Evolutionary conservation across 2,113 vertebrate genomes (phyloP).

Genomic region (Rhadina sibilatrix): DNA sequence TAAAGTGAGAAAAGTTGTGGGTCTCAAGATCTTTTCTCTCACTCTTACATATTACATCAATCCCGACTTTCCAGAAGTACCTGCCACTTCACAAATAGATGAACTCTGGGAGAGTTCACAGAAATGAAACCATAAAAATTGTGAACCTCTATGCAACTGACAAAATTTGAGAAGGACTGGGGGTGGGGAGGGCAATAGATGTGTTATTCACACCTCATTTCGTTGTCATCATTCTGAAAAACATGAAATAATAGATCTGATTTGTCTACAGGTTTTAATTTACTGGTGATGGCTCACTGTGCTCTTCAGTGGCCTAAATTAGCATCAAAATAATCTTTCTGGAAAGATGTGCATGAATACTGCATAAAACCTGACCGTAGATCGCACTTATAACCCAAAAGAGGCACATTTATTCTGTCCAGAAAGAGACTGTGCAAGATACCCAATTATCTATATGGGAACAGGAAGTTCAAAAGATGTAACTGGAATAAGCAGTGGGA

Average conservation of each 20-base stretch:
- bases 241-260: not conserved
- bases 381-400: not conserved
- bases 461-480: slow-evolving; percentile 17
- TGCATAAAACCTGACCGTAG: not conserved
- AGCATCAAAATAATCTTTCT: not conserved
- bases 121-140: slow-evolving; percentile 20
- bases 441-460: not conserved
- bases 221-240: not conserved
- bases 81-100: slow-evolving; percentile 33
- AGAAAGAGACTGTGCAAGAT: not conserved
- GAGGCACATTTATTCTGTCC: not conserved
- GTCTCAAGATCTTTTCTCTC: slow-evolving; percentile 1
- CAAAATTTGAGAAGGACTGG: slow-evolving; percentile 2
- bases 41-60: slow-evolving; percentile 33
- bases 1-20: not conserved
- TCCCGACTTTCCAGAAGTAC: slow-evolving; percentile 1
- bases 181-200: not conserved
- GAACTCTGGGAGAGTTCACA: slow-evolving; percentile 28
- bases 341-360: not conserved
- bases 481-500: slow-evolving; percentile 28
- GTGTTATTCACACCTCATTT: not conserved
- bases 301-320: not conserved
- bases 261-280: slow-evolving; percentile 18
- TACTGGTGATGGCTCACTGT: not conserved
- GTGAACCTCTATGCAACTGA: not conserved